Evolutionary conservation across 2,888 invertebrate species (phyloP).

Genomic region (Megastigmus dorsalis): DNA sequence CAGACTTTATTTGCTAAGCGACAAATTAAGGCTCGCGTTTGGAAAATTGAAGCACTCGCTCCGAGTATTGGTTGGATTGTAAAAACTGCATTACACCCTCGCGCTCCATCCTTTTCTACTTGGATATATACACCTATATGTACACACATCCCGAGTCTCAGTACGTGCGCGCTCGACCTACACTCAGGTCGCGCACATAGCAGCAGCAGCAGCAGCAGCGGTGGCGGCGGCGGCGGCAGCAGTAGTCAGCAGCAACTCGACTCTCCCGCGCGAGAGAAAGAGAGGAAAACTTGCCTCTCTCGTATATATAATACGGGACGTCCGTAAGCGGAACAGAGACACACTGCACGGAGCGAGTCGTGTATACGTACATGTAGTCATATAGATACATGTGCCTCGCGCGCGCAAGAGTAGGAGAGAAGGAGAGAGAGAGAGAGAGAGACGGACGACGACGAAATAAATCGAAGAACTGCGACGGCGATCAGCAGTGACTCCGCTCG

Average conservation of each 20-base stretch:
- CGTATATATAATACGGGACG: too few relatives aligned
- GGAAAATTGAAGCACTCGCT: background rate
- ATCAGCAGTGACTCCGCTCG: slow-evolving; percentile 69
- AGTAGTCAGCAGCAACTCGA: too few relatives aligned
- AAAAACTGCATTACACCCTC: background rate
- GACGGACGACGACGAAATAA: slow-evolving; percentile 70
- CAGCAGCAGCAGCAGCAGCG: slow-evolving; percentile 4
- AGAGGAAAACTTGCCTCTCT: too few relatives aligned
- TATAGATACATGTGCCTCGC: too few relatives aligned
- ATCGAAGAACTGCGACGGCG: slow-evolving; percentile 72
- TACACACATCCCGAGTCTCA: background rate
- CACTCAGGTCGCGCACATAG: slow-evolving; percentile 12
- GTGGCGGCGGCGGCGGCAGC: slow-evolving; percentile 8
- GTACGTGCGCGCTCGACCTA: slow-evolving; percentile 8
- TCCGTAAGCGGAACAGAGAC: too few relatives aligned
- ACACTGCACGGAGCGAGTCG: too few relatives aligned
- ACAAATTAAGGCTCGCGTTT: too few relatives aligned
- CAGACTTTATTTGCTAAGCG: too few relatives aligned
- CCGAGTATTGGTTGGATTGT: background rate
- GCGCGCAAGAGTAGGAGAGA: too few relatives aligned
- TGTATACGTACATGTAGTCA: too few relatives aligned
- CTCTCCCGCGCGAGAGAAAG: slow-evolving; percentile 18
- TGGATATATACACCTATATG: background rate
- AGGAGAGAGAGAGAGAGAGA: slow-evolving; percentile 48
- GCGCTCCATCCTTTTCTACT: too few relatives aligned